Conservation (phyloP, 2,113 vertebrate species). For the Phoxinus phoxinus region DNA sequence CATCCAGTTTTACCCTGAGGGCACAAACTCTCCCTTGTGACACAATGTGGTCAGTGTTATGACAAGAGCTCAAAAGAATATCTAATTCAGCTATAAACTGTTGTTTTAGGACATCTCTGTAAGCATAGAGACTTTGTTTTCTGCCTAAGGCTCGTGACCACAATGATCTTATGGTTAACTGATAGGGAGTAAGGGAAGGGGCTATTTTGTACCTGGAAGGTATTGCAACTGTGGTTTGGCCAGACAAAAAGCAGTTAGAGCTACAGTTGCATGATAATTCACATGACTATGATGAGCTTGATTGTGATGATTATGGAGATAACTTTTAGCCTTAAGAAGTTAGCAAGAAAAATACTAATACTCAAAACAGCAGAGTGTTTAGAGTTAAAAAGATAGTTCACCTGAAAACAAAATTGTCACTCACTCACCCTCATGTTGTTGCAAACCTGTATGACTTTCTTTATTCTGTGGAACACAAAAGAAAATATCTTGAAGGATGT, state of each 20-base stretch:
- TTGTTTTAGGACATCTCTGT: constrained; percentile 7
- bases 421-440: background rate
- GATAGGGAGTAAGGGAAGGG: background rate
- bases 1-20: constrained; percentile 52
- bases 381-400: background rate
- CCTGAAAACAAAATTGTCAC: background rate
- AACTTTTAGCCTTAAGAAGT: background rate
- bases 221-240: constrained; percentile 6
- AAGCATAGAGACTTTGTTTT: constrained; percentile 18
- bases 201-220: constrained; percentile 27
- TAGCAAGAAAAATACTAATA: background rate
- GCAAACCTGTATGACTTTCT: background rate
- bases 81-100: constrained; percentile 21
- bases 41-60: constrained; percentile 36
- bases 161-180: constrained; percentile 11
- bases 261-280: constrained; percentile 19
- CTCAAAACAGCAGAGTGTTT: background rate
- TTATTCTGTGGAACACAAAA: background rate
- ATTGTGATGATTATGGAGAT: constrained; percentile 15
- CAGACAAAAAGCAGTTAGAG: background rate
- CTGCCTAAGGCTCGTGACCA: background rate
- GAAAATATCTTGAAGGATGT: background rate
- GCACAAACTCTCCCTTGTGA: constrained; percentile 18
- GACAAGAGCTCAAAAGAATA: background rate
- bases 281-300: constrained; percentile 13